A percentile compares a stretch with the other conserved stretches of the same genome.
phyloP scores from a whole-genome alignment of 2,797 vertebrate species.

The Melanotaenia trifasciata region DNA sequence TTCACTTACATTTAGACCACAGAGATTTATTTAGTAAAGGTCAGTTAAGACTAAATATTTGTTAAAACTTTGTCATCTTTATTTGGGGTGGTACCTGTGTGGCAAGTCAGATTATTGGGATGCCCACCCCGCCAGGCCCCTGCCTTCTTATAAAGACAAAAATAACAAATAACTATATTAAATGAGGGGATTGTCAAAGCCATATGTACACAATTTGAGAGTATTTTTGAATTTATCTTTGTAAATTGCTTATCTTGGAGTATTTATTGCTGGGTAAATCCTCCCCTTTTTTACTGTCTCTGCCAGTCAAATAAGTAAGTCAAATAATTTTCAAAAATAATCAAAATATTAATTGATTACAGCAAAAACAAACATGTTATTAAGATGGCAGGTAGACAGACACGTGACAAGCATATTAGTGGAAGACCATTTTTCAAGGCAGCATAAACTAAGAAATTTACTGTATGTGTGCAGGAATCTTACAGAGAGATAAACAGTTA shows the following conservation, averaged over 20 bases:
- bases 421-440: conserved; percentile 6
- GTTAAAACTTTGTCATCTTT: no score
- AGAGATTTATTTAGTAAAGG: no score
- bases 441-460: conserved; percentile 17
- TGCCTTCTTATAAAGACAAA: background rate
- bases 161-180: background rate
- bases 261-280: no score
- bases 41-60: no score
- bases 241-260: no score
- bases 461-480: conserved; percentile 23
- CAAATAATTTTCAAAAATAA: background rate
- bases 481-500: conserved; percentile 48
- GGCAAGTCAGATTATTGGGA: no score
- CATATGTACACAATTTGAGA: no score
- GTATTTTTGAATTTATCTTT: no score
- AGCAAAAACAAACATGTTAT: background rate
- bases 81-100: no score
- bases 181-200: background rate
- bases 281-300: background rate
- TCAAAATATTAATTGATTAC: background rate
- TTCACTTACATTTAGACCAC: no score
- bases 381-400: background rate
- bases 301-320: background rate
- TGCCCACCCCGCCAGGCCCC: no score
- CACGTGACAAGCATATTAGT: background rate